These are phyloP conservation scores for Leptopterna dolabrata DNA, from an alignment of 2,888 invertebrate genomes.

Conservation along the genomic window DNA sequence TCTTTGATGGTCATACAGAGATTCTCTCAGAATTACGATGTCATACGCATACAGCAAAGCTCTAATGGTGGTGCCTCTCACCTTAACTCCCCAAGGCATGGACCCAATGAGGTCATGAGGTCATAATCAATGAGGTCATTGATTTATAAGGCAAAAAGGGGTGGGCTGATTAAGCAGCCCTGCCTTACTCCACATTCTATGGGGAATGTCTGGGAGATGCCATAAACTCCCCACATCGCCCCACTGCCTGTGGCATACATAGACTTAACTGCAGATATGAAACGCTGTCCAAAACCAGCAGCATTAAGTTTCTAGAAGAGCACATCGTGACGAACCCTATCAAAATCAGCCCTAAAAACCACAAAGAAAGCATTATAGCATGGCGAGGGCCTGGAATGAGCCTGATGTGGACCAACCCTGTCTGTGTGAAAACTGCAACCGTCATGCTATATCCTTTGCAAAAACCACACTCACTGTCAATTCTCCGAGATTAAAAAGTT, in stretches of 20 bases:
- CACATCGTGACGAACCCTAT: not conserved
- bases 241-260: not conserved
- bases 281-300: not conserved
- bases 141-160: not conserved
- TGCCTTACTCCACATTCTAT: constrained; percentile 1
- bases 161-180: not conserved
- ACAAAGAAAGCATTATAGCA: not conserved
- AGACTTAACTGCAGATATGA: not conserved
- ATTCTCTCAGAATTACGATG: not conserved
- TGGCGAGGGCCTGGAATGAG: not conserved
- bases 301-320: not conserved
- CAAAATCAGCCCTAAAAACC: not conserved
- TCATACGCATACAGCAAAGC: not conserved
- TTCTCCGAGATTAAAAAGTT: not conserved
- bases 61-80: not conserved
- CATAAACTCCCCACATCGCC: not conserved
- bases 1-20: not conserved
- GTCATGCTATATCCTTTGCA: not conserved
- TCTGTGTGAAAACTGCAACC: not conserved
- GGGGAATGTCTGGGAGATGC: not conserved
- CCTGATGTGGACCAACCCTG: not conserved
- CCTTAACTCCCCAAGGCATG: not conserved
- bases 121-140: too few relatives aligned
- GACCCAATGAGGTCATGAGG: too few relatives aligned
- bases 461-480: not conserved